Percentiles rank a stretch among this genome's conserved stretches.
Conservation (phyloP, 2,797 vertebrate genomes). For the Hemitrygon akajei region DNA sequence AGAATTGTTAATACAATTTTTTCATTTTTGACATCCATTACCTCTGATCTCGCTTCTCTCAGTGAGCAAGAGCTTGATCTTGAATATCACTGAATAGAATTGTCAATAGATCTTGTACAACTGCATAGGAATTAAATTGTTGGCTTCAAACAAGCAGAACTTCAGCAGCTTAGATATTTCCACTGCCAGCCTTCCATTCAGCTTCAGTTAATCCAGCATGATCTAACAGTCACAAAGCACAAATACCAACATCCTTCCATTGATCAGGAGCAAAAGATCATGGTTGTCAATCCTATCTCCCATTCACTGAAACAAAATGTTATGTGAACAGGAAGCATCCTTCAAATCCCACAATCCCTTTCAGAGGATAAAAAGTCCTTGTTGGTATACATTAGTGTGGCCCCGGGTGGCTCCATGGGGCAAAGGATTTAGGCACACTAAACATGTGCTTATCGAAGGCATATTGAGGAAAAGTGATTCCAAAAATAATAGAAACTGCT, state of each 20-base stretch:
- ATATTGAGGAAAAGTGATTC: background rate
- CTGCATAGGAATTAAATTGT: no score
- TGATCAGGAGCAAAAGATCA: background rate
- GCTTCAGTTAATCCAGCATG: no score
- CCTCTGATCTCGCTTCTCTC: no score
- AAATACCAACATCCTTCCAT: background rate
- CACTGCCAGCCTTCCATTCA: no score
- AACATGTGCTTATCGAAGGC: background rate
- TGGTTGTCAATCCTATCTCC: background rate
- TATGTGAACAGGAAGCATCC: background rate
- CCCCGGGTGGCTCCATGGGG: background rate
- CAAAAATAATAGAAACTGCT: no score
- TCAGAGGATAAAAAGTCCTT: background rate
- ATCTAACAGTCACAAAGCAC: background rate
- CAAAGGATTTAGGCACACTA: background rate
- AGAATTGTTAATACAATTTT: no score
- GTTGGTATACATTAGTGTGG: background rate
- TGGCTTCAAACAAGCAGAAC: no score
- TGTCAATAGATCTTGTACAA: no score
- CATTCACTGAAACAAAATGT: background rate
- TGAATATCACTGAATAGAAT: no score
- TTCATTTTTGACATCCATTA: no score
- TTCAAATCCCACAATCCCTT: background rate
- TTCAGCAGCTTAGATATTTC: no score
- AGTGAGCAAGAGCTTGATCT: no score